Base-by-base conservation (phyloP, 1,140 invertebrate species). In the Solen grandis region DNA sequence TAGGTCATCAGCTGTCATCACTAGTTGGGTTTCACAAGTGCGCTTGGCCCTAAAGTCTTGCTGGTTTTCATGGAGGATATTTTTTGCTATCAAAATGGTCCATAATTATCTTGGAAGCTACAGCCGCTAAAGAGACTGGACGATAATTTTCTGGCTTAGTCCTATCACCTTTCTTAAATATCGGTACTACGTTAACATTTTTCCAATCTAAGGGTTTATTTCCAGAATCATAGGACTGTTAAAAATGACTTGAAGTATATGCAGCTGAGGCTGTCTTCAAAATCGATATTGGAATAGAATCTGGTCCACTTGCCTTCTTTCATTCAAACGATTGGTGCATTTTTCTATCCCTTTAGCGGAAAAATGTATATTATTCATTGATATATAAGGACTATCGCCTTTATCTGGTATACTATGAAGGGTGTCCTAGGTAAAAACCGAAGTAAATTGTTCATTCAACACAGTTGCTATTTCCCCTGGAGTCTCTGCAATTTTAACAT, bases 11-110 rank as follows among this genome's bases (percentile, higher is more conserved):
- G 35, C 70, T 8, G 59, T 72, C 14, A 72, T 46, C 8, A 83
- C 27, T 14, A 85, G 66, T 60, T 83, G 60, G 10, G 76, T 66
- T 72, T 83, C 84, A 72, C 84, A 83, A 4, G 73, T 77, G 25
- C 73, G 25, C 59, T 72, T 46, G 0, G 46, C 4, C 14, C 81
- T 57, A 35, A 83, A 85, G 0, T 81, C 81, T 27, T 83, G 81
- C 31, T 85, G 81, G 14, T 52, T 31, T n/a, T 70, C 52, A 3
- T 50, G 8, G n/a, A 85, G 38, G n/a, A 85, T 75, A 46, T 63
- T 79, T 1, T n/a, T 75, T 2, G 4, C 27, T 29, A 10, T 72
- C 68, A 25, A 78, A 69, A 29, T 85, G 80, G 31, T 57, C 38
- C 73, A 82, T 82, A 0, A 85, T 38, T 2, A 74, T 60, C 62